These are phyloP conservation scores for Upupa epops DNA, from an alignment of 2,113 vertebrate genomes.

Conservation along the genomic window DNA sequence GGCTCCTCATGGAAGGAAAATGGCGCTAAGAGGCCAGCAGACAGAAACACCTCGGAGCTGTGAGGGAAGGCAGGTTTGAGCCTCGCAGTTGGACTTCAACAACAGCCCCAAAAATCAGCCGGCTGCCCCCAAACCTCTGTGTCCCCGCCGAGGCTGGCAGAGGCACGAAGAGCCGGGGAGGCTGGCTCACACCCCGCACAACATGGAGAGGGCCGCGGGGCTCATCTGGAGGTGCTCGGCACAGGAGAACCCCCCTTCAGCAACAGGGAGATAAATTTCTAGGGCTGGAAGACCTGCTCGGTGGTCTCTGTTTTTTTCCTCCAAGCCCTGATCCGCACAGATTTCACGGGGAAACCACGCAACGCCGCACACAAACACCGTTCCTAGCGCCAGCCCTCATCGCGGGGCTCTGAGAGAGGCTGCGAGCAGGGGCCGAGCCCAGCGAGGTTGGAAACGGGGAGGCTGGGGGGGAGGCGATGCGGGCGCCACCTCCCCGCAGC, in stretches of 20 bases:
- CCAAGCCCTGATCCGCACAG: not conserved
- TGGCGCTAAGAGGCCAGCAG: not conserved
- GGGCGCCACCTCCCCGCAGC: not conserved
- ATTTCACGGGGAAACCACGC: not conserved
- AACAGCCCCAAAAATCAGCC: not conserved
- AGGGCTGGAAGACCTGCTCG: not conserved
- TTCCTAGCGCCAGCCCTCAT: not conserved
- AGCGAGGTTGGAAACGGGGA: too few species aligned
- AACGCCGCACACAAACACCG: not conserved
- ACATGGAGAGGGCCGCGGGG: not conserved
- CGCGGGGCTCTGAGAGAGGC: not conserved
- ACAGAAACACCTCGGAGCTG: not conserved
- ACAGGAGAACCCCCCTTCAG: not conserved
- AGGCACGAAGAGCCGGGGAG: not conserved
- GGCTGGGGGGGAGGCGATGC: too few species aligned
- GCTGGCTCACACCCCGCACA: not conserved
- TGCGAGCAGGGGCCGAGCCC: not conserved
- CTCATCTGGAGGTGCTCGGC: not conserved
- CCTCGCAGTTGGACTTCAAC: fast-evolving
- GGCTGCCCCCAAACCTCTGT: fast-evolving
- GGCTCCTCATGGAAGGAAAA: not conserved
- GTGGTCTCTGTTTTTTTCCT: fast-evolving
- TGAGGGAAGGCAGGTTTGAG: not conserved
- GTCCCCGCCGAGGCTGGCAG: not conserved
- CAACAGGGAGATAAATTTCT: fast-evolving